Evolutionary conservation across 2,113 vertebrate genomes (phyloP).

Genomic region (Gobiocypris rarus): DNA sequence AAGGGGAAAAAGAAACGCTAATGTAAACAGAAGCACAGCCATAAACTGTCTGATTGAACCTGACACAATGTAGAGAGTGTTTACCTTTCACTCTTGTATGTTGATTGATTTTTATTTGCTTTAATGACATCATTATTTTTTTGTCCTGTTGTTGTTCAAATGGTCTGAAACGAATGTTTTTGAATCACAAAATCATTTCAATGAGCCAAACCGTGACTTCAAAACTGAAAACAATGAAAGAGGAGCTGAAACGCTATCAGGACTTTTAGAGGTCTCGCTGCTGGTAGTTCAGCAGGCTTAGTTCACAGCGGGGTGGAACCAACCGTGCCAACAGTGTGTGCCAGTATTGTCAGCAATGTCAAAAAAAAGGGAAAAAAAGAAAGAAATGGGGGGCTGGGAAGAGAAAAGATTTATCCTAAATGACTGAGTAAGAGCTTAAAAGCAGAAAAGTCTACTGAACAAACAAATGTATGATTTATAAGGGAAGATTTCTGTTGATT

Average conservation of each 20-base stretch:
- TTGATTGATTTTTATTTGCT: constrained; percentile 51
- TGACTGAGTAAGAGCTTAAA: not conserved
- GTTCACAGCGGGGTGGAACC: constrained; percentile 34
- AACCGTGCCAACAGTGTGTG: constrained; percentile 26
- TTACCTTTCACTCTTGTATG: constrained; percentile 45
- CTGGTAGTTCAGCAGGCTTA: constrained; percentile 26
- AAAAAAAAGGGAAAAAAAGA: not conserved
- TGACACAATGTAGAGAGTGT: constrained; percentile 58
- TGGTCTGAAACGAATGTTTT: constrained; percentile 3
- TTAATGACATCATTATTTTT: constrained; percentile 50
- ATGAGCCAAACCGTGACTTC: not conserved
- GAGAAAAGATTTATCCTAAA: not conserved
- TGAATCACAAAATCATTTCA: not conserved
- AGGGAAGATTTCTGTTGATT: not conserved
- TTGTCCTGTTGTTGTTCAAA: not conserved
- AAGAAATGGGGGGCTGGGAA: not conserved
- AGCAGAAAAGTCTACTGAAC: not conserved
- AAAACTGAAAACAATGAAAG: not conserved
- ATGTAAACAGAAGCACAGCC: constrained; percentile 59
- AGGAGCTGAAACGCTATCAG: not conserved
- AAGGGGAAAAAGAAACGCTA: constrained; percentile 65
- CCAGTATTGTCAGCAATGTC: constrained; percentile 47
- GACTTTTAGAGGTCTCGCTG: constrained; percentile 38
- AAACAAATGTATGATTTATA: not conserved
- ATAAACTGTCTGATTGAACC: constrained; percentile 47